Base-by-base conservation (phyloP, 2,888 invertebrate species). In the Drosophila limbata region DNA sequence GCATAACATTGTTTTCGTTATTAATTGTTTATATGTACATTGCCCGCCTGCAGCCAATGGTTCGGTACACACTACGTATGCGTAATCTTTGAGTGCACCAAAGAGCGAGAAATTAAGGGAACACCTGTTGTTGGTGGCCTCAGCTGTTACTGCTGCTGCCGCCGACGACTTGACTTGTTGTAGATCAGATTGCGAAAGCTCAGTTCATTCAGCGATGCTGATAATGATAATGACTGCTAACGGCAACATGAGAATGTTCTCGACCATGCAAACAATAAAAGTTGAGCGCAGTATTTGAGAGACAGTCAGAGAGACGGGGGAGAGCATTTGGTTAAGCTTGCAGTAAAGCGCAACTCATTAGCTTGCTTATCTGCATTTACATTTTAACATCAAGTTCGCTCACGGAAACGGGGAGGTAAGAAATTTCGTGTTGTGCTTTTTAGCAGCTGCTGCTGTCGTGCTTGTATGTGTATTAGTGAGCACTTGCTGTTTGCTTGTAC, bases 171-270 rank as follows among this genome's bases (percentile, higher is more conserved):
- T 33, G 40, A 33, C 52, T 42, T 53, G 42, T 47, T 63, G 47
- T 56, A 63, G 68, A 77, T 75, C 73, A 62, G 62, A 72, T 72
- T 68, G 73, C 52, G 61, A 69, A 78, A 73, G 74, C 69, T 78
- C 62, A 55, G 55, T 65, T 65, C 65, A 73, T 61, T 69, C 64
- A 78, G 62, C 37, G 69, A 69, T 78, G 65, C 69, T 77, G 74
- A 64, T 69, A 63, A 42, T 67, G 73, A 75, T 68, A 65, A 52
- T 51, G 51, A 48, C 48, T 55, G 55, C 17, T 28, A 50, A 28
- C 21, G 37, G 51, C n/a, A 37, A 25, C 25, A 25, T 15, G 56
- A 15, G 45, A 56, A 56, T 37, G 4, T 45, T 56, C 56, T 48
- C 42, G 48, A 42, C 11, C 56, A 40, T 6, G 3, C 10, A 8